Percentiles rank a stretch among this genome's conserved stretches.
Evolutionary conservation across 2,113 vertebrate species (phyloP).

Genomic region (Origma solitaria): DNA sequence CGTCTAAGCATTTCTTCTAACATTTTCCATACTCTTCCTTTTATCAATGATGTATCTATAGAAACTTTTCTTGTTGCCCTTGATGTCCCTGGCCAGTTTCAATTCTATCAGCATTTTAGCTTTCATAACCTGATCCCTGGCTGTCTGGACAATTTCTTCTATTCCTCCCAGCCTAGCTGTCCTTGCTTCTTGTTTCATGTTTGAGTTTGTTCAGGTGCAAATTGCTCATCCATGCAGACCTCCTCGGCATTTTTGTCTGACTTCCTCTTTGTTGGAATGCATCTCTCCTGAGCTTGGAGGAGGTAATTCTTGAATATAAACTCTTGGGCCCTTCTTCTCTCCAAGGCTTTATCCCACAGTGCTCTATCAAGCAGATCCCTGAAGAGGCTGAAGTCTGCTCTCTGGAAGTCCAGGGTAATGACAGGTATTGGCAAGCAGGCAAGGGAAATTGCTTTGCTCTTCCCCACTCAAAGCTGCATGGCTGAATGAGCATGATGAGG

Average conservation of each 20-base stretch:
- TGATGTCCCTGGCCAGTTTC: fast-evolving
- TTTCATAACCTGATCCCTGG: neutral
- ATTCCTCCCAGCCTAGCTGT: neutral
- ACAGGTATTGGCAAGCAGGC: neutral
- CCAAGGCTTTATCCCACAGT: neutral
- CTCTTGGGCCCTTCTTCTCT: neutral
- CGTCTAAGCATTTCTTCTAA: neutral
- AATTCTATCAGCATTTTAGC: neutral
- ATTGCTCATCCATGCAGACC: neutral
- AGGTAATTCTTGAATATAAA: neutral
- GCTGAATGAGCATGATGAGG: neutral
- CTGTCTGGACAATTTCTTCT: neutral
- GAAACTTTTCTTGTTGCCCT: neutral
- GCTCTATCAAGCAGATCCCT: neutral
- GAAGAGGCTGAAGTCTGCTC: neutral
- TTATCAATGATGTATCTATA: neutral
- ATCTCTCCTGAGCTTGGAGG: neutral
- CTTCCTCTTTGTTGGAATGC: neutral
- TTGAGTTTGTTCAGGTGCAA: neutral
- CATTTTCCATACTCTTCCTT: neutral
- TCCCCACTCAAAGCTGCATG: neutral
- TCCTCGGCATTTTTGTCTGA: neutral
- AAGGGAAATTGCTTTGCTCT: neutral
- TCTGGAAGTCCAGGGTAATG: neutral
- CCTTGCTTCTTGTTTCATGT: neutral